Evolutionary conservation across 2,797 vertebrate genomes (phyloP).

Genomic region (Melopsittacus undulatus): DNA sequence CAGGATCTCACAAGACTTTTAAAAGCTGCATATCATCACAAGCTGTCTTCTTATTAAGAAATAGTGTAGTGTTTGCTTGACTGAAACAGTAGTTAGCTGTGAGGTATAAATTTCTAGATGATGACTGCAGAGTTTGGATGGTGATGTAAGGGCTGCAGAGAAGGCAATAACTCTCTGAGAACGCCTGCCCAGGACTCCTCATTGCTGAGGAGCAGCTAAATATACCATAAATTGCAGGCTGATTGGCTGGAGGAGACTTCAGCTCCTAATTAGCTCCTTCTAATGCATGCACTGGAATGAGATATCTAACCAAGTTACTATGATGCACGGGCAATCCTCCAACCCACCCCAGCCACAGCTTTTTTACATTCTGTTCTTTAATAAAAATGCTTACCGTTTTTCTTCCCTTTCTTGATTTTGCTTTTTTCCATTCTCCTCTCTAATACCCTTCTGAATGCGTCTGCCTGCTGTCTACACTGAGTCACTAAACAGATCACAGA

Average conservation of each 20-base stretch:
- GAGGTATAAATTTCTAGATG: conserved; percentile 50
- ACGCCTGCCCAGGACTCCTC: conserved; percentile 19
- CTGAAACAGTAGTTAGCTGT: conserved; percentile 46
- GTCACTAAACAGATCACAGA: background rate
- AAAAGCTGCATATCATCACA: conserved; percentile 23
- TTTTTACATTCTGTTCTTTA: conserved; percentile 10
- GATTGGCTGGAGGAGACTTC: background rate
- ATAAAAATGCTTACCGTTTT: background rate
- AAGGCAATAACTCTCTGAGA: conserved; percentile 36
- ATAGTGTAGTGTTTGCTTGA: background rate
- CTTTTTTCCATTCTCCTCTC: background rate
- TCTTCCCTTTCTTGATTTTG: background rate
- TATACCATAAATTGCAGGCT: conserved; percentile 5
- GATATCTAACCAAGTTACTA: background rate
- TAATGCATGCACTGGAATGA: background rate
- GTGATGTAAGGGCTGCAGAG: conserved; percentile 44
- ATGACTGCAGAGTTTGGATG: conserved; percentile 36
- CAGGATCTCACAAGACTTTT: conserved; percentile 31
- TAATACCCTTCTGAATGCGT: background rate
- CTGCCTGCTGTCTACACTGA: background rate
- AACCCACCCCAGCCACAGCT: background rate
- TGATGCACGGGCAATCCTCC: background rate
- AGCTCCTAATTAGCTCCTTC: conserved; percentile 2
- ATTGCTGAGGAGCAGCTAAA: conserved; percentile 27
- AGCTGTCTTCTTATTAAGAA: conserved; percentile 31